phyloP scores from a whole-genome alignment of 2,888 invertebrate species.

The Drosophila atripex region DNA sequence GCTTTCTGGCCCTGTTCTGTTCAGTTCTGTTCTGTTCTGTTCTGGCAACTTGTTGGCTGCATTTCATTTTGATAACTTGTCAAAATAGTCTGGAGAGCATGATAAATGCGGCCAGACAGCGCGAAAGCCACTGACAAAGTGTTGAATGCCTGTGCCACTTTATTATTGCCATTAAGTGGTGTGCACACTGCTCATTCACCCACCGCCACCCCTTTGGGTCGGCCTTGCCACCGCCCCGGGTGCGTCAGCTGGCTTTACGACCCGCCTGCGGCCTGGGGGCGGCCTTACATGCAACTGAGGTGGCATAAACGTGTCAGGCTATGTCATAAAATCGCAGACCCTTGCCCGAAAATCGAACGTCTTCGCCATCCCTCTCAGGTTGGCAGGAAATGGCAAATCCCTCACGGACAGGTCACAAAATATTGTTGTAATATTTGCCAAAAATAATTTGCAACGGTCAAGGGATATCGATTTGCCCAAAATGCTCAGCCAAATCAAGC shows the following conservation, averaged over 20 bases:
- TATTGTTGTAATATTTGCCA: constrained; percentile 49
- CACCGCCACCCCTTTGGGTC: constrained; percentile 7
- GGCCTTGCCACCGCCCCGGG: constrained; percentile 34
- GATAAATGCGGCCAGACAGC: constrained; percentile 80
- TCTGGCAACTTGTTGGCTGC: constrained; percentile 68
- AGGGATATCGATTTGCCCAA: constrained; percentile 29
- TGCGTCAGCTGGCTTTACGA: constrained; percentile 71
- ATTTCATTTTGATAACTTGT: constrained; percentile 79
- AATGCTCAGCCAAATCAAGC: neutral
- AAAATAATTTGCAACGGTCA: constrained; percentile 42
- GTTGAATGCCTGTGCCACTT: constrained; percentile 76
- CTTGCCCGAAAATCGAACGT: constrained; percentile 21
- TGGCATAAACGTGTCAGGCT: constrained; percentile 80
- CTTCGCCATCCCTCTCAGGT: neutral
- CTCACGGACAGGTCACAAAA: constrained; percentile 27
- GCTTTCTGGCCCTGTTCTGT: constrained; percentile 3
- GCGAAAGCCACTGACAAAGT: constrained; percentile 70
- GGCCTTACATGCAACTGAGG: constrained; percentile 56
- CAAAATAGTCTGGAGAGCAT: constrained; percentile 77
- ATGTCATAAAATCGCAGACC: constrained; percentile 56
- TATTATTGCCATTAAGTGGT: constrained; percentile 69
- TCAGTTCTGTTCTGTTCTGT: neutral
- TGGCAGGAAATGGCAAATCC: constrained; percentile 25
- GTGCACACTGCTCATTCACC: neutral
- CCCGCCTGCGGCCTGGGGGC: constrained; percentile 47